Conservation (phyloP, 2,888 invertebrate species). For the Spisula solida region DNA sequence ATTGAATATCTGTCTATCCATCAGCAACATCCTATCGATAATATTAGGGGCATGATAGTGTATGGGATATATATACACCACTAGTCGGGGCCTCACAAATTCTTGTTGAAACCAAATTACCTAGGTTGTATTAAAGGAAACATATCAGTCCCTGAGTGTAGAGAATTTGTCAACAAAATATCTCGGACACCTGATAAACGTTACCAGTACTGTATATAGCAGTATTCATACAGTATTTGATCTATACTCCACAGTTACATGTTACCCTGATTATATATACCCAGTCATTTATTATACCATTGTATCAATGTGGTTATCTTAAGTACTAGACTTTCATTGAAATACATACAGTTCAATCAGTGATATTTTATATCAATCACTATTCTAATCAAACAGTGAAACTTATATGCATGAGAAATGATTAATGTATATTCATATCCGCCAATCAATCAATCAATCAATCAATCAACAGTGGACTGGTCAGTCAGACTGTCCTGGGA, state of each 20-base stretch:
- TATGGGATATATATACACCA: neutral
- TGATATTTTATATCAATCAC: neutral
- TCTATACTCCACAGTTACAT: neutral
- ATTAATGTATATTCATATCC: too few species aligned
- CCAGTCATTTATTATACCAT: slow-evolving; percentile 22
- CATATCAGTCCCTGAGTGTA: neutral
- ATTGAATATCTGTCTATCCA: too few species aligned
- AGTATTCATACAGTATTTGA: neutral
- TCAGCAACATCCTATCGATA: too few species aligned
- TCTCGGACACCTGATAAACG: slow-evolving; percentile 18
- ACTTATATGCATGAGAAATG: neutral
- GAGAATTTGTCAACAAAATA: slow-evolving; percentile 19
- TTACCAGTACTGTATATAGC: neutral
- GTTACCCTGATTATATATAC: slow-evolving; percentile 29
- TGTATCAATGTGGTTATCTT: slow-evolving; percentile 20
- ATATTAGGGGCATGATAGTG: too few species aligned
- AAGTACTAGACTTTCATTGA: slow-evolving; percentile 1
- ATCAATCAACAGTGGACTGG: too few species aligned
- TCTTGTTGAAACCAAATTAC: neutral
- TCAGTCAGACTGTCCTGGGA: too few species aligned
- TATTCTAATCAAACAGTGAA: slow-evolving; percentile 3
- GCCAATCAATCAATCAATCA: too few species aligned
- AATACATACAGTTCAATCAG: slow-evolving; percentile 1
- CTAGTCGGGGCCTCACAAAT: slow-evolving; percentile 9
- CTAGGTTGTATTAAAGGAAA: neutral